These are phyloP conservation scores for Pseudocheirus occidentalis DNA, from an alignment of 2,797 vertebrate genomes.

Conservation along the genomic window DNA sequence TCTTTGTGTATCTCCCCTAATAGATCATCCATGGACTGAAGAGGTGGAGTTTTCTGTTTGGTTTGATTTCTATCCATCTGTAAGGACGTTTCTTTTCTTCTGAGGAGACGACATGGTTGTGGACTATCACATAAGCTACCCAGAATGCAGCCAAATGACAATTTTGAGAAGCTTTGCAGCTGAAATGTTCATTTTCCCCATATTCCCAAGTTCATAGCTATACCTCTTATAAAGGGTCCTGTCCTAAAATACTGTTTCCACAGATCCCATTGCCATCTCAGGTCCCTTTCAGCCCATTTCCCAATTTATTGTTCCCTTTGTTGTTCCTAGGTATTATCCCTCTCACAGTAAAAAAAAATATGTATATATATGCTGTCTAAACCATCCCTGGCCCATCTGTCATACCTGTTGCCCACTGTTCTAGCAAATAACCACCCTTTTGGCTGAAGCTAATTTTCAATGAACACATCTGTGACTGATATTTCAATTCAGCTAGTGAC, in stretches of 20 bases:
- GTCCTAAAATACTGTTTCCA: not conserved
- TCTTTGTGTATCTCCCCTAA: not conserved
- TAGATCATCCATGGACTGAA: not conserved
- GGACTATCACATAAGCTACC: not conserved
- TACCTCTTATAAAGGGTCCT: not conserved
- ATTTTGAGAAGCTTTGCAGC: not conserved
- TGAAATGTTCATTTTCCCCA: not conserved
- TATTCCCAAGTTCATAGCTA: not conserved
- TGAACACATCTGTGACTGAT: not conserved
- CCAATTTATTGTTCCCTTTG: not conserved
- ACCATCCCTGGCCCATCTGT: not conserved
- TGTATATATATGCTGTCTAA: too few relatives aligned
- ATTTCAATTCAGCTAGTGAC: not conserved
- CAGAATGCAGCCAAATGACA: not conserved
- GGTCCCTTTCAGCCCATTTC: not conserved
- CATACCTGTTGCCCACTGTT: not conserved
- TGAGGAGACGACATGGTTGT: not conserved
- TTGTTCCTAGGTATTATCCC: not conserved
- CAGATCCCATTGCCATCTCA: not conserved
- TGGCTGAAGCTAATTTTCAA: not conserved
- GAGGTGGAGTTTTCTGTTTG: not conserved
- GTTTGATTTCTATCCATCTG: not conserved
- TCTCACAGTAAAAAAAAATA: not conserved
- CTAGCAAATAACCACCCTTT: not conserved
- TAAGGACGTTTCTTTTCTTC: not conserved